Evolutionary conservation across 1,140 invertebrate genomes (phyloP).

Genomic region (Notospermus geniculatus): DNA sequence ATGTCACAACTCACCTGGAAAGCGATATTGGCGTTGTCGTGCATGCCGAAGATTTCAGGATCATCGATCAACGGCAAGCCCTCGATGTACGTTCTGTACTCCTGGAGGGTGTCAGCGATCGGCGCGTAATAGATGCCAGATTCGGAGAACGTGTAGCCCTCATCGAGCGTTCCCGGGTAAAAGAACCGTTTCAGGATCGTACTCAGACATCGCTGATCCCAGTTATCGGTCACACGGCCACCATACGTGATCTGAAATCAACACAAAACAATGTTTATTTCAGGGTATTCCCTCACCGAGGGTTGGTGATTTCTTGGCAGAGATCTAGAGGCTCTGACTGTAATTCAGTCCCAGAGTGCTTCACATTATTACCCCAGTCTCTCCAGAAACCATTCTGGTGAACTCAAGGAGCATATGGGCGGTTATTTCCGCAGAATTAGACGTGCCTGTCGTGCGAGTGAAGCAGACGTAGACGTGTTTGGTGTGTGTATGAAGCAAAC

Average conservation of each 20-base stretch:
- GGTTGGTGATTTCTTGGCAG: too few species aligned
- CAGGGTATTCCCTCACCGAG: too few species aligned
- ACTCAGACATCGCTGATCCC: conserved; percentile 81
- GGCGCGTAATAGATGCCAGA: conserved; percentile 82
- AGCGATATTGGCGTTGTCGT: conserved; percentile 84
- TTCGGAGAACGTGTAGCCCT: conserved; percentile 71
- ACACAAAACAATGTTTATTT: not conserved
- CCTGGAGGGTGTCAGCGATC: conserved; percentile 42
- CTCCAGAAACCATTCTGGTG: too few species aligned
- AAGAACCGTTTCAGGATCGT: conserved; percentile 82
- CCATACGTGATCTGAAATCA: conserved; percentile 78
- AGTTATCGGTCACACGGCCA: conserved; percentile 83
- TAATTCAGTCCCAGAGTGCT: too few species aligned
- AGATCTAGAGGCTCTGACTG: too few species aligned
- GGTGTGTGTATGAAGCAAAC: too few species aligned
- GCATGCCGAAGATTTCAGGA: conserved; percentile 89
- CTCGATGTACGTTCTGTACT: conserved; percentile 68
- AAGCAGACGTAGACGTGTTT: too few species aligned
- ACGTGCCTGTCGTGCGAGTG: too few species aligned
- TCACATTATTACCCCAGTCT: too few species aligned
- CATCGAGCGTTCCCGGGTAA: conserved; percentile 65
- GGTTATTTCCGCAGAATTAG: too few species aligned
- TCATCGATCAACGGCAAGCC: conserved; percentile 75
- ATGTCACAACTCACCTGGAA: conserved; percentile 80
- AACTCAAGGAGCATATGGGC: too few species aligned